phyloP scores from a whole-genome alignment of 2,888 invertebrate genomes.

The Tupiocoris notatus region DNA sequence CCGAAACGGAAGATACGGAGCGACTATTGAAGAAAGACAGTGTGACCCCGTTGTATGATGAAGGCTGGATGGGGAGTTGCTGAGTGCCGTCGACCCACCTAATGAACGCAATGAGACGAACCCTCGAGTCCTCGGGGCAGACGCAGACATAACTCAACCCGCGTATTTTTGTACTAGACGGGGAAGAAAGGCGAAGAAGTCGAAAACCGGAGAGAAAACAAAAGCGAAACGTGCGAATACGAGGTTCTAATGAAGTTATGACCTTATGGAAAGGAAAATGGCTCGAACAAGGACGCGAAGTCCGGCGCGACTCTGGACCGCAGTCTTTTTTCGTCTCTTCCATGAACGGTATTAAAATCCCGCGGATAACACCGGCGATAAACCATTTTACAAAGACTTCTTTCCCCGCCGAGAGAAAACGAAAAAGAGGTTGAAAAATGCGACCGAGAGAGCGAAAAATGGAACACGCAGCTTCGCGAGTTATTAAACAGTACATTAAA shows the following conservation, averaged over 20 bases:
- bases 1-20: not conserved
- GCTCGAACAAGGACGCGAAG: not conserved
- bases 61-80: not conserved
- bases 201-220: not conserved
- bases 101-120: slow-evolving; percentile 37
- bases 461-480: not conserved
- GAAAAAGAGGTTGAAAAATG: not conserved
- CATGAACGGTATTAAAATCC: not conserved
- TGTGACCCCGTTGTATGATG: not conserved
- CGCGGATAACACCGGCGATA: not conserved
- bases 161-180: not conserved
- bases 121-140: slow-evolving; percentile 1
- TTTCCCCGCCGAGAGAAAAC: not conserved
- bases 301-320: not conserved
- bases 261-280: slow-evolving; percentile 1
- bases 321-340: not conserved
- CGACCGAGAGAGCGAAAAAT: not conserved
- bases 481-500: not conserved
- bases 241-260: not conserved
- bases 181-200: not conserved
- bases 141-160: slow-evolving; percentile 6
- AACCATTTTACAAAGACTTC: not conserved
- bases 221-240: not conserved
- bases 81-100: slow-evolving; percentile 2
- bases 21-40: not conserved